Percentiles rank a stretch among this genome's conserved stretches.
Conservation (phyloP, 2,888 invertebrate species). For the Lamellibrachia satsuma region DNA sequence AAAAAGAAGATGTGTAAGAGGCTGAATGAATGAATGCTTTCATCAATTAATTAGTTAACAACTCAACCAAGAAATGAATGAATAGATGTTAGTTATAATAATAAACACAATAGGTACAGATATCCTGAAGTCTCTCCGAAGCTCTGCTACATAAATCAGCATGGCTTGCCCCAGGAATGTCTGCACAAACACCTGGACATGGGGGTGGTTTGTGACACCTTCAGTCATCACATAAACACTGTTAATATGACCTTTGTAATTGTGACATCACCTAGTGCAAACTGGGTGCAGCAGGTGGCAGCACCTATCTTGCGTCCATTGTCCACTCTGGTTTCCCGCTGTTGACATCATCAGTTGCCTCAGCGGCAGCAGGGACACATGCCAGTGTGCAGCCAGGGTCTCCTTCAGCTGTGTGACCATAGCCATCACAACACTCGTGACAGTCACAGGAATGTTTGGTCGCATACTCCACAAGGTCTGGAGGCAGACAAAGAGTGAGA, state of each 20-base stretch:
- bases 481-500: background rate
- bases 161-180: too few species aligned
- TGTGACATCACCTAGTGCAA: background rate
- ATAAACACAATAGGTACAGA: too few species aligned
- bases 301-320: conserved; percentile 49
- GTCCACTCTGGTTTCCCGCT: background rate
- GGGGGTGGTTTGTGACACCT: too few species aligned
- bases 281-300: conserved; percentile 35
- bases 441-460: background rate
- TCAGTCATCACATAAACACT: too few species aligned
- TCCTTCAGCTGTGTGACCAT: background rate
- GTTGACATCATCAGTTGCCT: background rate
- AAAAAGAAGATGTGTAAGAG: too few species aligned
- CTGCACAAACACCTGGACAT: too few species aligned
- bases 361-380: background rate
- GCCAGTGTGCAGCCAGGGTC: background rate
- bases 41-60: too few species aligned
- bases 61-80: too few species aligned
- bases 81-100: too few species aligned
- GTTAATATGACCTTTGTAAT: background rate
- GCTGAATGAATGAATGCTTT: too few species aligned
- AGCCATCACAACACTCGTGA: background rate
- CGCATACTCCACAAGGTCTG: background rate
- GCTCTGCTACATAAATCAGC: too few species aligned
- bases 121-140: too few species aligned